Conservation (phyloP, 2,888 invertebrate species). For the Beris morrisii region DNA sequence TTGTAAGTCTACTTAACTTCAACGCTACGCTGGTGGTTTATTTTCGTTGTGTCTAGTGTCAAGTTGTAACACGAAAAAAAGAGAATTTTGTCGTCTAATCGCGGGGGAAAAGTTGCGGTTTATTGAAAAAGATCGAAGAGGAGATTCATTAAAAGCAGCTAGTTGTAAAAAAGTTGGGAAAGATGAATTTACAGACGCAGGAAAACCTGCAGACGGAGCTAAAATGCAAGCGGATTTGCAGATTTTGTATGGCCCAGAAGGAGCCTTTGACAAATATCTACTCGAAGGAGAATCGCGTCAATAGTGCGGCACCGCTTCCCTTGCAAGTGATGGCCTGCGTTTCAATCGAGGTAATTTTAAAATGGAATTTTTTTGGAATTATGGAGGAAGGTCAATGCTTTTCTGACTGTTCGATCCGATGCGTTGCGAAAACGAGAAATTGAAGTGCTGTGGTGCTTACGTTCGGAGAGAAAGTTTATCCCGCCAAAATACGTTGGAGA, state of each 20-base stretch:
- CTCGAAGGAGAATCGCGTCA: slow-evolving; percentile 61
- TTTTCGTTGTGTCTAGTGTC: too few relatives aligned
- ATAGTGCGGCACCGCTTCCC: slow-evolving; percentile 66
- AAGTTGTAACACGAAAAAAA: background rate
- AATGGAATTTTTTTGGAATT: background rate
- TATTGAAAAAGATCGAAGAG: too few relatives aligned
- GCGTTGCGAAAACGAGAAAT: too few relatives aligned
- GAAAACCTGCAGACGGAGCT: slow-evolving; percentile 57
- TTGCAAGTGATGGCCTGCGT: slow-evolving; percentile 77
- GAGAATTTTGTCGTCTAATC: background rate
- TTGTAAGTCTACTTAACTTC: too few relatives aligned
- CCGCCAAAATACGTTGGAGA: too few relatives aligned
- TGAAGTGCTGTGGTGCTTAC: too few relatives aligned
- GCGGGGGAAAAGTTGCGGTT: too few relatives aligned
- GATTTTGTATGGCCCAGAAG: slow-evolving; percentile 72
- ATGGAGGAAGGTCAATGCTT: background rate
- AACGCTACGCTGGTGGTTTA: too few relatives aligned
- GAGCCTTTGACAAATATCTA: slow-evolving; percentile 68
- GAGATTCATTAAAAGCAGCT: too few relatives aligned
- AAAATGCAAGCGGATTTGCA: slow-evolving; percentile 67
- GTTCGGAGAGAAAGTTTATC: too few relatives aligned
- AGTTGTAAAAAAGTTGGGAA: too few relatives aligned
- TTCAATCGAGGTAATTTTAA: slow-evolving; percentile 69
- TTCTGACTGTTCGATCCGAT: too few relatives aligned
- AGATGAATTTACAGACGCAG: background rate